Conservation (phyloP, 35 echinoderm and acorn worm species). For the Lytechinus pictus region DNA sequence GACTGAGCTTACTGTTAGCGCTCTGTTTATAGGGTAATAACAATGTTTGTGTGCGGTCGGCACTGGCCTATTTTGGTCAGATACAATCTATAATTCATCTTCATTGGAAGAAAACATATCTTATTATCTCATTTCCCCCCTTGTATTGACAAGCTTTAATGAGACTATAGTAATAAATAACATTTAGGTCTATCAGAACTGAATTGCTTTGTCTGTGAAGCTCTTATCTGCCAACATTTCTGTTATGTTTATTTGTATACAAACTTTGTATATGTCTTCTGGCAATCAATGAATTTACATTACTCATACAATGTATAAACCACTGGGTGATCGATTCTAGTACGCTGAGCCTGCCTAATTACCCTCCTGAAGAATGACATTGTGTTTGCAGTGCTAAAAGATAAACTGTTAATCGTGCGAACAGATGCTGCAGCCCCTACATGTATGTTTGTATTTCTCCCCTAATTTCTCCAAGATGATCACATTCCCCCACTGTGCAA, state of each 20-base stretch:
- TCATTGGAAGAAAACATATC: no score
- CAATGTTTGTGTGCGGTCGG: no score
- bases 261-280: neutral
- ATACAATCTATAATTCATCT: no score
- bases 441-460: neutral
- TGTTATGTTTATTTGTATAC: neutral
- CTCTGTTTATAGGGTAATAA: no score
- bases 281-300: neutral
- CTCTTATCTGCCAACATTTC: neutral
- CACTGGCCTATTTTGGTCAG: no score
- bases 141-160: no score
- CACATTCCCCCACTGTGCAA: constrained; percentile 13
- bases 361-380: neutral
- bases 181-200: no score
- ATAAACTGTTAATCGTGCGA: constrained; percentile 14
- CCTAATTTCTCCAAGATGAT: constrained; percentile 6
- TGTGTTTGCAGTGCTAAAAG: constrained; percentile 30
- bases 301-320: neutral
- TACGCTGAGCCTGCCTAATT: neutral
- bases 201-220: no score
- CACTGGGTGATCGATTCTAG: neutral
- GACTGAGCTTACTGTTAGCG: no score
- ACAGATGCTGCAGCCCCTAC: neutral
- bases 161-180: no score
- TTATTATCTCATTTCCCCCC: no score